Conservation (phyloP, 2,888 invertebrate genomes). For the Ischnus inquisitorius region DNA sequence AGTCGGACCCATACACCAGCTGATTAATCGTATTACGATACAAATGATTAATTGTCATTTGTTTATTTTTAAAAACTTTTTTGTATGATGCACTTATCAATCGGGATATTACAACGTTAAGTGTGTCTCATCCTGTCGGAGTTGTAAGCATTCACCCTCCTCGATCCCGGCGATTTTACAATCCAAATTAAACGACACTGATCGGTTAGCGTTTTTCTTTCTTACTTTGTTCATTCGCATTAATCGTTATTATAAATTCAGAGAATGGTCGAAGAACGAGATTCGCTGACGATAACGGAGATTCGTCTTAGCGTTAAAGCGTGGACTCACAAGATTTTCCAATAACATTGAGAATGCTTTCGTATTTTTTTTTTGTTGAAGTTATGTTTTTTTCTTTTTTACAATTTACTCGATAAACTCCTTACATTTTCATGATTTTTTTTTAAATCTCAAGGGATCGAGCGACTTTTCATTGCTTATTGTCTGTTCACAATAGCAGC, state of each 20-base stretch:
- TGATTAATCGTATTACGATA: slow-evolving; percentile 73
- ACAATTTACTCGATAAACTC: slow-evolving; percentile 59
- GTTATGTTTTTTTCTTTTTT: slow-evolving; percentile 25
- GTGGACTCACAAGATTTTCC: slow-evolving; percentile 28
- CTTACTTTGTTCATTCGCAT: slow-evolving; percentile 6
- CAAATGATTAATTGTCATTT: slow-evolving; percentile 44
- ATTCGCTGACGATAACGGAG: slow-evolving; percentile 18
- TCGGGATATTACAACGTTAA: slow-evolving; percentile 49
- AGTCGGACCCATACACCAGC: slow-evolving; percentile 85
- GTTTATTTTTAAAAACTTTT: slow-evolving; percentile 33
- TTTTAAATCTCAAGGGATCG: slow-evolving; percentile 71
- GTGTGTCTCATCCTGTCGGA: slow-evolving; percentile 44
- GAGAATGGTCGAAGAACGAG: slow-evolving; percentile 23
- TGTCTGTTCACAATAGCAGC: slow-evolving; percentile 85
- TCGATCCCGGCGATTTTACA: slow-evolving; percentile 42
- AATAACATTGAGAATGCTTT: slow-evolving; percentile 26
- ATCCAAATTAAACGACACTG: slow-evolving; percentile 17
- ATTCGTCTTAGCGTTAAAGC: slow-evolving; percentile 30
- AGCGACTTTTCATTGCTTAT: slow-evolving; percentile 82
- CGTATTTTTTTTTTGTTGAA: slow-evolving; percentile 24
- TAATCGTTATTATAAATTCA: slow-evolving; percentile 11
- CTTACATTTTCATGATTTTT: slow-evolving; percentile 34
- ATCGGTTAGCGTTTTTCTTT: not conserved
- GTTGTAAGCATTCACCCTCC: slow-evolving; percentile 45
- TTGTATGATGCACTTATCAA: slow-evolving; percentile 44